Evolutionary conservation across 2,888 invertebrate genomes (phyloP).

Genomic region (Autographa gamma): DNA sequence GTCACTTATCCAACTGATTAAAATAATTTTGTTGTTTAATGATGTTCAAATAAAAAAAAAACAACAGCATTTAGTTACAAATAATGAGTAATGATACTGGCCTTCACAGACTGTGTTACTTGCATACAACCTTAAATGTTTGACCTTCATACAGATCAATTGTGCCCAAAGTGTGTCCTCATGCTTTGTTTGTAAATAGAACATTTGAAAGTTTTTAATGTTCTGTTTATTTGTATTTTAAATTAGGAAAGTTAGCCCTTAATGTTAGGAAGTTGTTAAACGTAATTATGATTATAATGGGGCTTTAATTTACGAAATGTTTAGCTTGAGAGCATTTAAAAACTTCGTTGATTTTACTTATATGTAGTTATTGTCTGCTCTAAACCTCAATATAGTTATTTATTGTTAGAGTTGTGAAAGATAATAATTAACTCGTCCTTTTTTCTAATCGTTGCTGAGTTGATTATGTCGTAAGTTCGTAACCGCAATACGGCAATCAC

Average conservation of each 20-base stretch:
- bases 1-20: neutral
- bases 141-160: conserved; percentile 52
- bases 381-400: neutral
- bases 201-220: conserved; percentile 20
- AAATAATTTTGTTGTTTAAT: neutral
- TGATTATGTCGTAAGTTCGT: neutral
- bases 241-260: neutral
- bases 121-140: conserved; percentile 17
- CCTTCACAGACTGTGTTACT: conserved; percentile 23
- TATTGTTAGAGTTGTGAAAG: no score
- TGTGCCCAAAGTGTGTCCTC: conserved; percentile 28
- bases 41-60: neutral
- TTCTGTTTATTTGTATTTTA: neutral
- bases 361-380: neutral
- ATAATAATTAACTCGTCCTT: neutral
- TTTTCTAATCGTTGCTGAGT: no score
- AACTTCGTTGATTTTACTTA: neutral
- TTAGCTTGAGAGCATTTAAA: neutral
- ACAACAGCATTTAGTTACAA: neutral
- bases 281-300: neutral
- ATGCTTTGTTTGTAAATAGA: conserved; percentile 15
- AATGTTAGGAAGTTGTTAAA: neutral
- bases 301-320: neutral
- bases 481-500: neutral
- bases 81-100: neutral